These are phyloP conservation scores for Heliocidaris tuberculata DNA, from an alignment of 35 echinoderm and acorn worm genomes.

Conservation along the genomic window DNA sequence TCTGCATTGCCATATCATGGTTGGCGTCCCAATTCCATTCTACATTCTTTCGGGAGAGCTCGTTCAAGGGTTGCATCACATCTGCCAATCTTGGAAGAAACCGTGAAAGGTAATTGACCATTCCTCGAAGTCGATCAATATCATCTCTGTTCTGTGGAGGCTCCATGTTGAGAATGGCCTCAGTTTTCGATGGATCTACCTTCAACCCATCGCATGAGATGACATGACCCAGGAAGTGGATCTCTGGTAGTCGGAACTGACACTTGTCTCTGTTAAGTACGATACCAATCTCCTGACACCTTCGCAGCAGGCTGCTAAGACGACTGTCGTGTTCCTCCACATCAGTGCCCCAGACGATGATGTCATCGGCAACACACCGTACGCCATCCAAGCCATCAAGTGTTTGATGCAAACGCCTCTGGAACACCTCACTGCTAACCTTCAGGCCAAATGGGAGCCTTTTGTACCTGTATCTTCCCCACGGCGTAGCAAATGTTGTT, in stretches of 20 bases:
- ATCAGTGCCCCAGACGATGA: too few species aligned
- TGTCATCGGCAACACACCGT: too few species aligned
- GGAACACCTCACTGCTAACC: too few species aligned
- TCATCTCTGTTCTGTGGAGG: neutral
- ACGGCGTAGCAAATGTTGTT: too few species aligned
- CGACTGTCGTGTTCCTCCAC: too few species aligned
- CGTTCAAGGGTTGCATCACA: neutral
- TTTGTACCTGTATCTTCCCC: too few species aligned
- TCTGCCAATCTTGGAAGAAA: neutral
- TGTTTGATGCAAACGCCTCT: too few species aligned
- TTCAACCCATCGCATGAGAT: constrained; percentile 45
- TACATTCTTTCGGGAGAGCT: constrained; percentile 29
- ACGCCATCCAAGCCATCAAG: too few species aligned
- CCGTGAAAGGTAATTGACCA: neutral
- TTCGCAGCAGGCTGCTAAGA: constrained; percentile 36
- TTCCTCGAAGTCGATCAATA: neutral
- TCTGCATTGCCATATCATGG: too few species aligned
- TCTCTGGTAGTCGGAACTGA: neutral
- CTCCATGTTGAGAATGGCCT: neutral
- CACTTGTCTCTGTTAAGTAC: constrained; percentile 69
- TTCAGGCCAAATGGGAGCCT: too few species aligned
- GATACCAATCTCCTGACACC: constrained; percentile 47
- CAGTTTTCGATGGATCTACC: constrained; percentile 56
- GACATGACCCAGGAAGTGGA: constrained; percentile 61
- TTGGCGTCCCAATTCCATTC: too few species aligned